A percentile compares a stretch with the other conserved stretches of the same genome.
Evolutionary conservation across 2,888 invertebrate species (phyloP).

Genomic region (Chesias legatella): DNA sequence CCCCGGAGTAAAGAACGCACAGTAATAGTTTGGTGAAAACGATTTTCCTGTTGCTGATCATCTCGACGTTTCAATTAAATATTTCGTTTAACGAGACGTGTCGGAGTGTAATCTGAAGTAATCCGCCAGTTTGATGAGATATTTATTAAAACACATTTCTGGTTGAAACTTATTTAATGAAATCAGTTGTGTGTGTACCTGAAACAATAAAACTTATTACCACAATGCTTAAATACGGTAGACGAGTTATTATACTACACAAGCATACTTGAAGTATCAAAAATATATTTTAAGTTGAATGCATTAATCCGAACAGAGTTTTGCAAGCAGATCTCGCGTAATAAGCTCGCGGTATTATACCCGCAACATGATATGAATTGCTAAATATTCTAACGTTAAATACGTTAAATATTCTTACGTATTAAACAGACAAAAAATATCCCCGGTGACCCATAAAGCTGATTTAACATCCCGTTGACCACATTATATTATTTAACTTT

Average conservation of each 20-base stretch:
- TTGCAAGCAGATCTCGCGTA: slow-evolving; percentile 5
- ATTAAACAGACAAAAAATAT: slow-evolving; percentile 10
- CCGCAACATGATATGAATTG: slow-evolving; percentile 15
- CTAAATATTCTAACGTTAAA: slow-evolving; percentile 10
- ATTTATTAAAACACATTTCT: slow-evolving; percentile 74
- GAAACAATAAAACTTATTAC: slow-evolving; percentile 40
- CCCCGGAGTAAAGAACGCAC: slow-evolving; percentile 53
- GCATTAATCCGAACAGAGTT: background rate
- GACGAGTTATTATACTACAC: too few species aligned
- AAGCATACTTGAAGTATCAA: too few species aligned
- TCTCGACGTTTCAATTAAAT: slow-evolving; percentile 39
- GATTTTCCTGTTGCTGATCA: slow-evolving; percentile 64
- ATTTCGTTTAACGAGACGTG: slow-evolving; percentile 47
- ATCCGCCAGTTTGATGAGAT: slow-evolving; percentile 65
- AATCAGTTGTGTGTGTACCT: slow-evolving; percentile 46
- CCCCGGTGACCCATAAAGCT: slow-evolving; percentile 13
- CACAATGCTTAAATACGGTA: too few species aligned
- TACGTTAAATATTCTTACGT: slow-evolving; percentile 8
- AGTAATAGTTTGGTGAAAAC: slow-evolving; percentile 68
- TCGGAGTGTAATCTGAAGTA: slow-evolving; percentile 59
- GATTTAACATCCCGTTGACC: too few species aligned
- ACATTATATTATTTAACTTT: too few species aligned
- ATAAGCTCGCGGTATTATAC: slow-evolving; percentile 7
- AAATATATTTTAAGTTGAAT: too few species aligned
- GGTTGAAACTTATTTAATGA: slow-evolving; percentile 31